phyloP scores from a whole-genome alignment of 1,140 invertebrate species.

The Thalassaphorura encarpata region DNA sequence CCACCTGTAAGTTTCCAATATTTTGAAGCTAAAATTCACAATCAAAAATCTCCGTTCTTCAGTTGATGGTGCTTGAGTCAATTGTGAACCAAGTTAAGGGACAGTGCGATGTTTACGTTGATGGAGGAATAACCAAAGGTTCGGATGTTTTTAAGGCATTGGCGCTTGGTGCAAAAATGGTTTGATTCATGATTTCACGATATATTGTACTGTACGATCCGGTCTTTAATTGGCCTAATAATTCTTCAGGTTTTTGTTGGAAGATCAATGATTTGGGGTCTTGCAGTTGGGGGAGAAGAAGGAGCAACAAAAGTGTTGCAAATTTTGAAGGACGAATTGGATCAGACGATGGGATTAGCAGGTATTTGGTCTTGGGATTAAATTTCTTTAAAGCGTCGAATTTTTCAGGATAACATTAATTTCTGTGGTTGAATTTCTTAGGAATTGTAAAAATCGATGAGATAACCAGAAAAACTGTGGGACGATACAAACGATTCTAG shows the following conservation, averaged over 20 bases:
- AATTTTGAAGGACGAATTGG: slow-evolving; percentile 66
- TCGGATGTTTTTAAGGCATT: slow-evolving; percentile 85
- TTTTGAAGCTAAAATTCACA: too few species aligned
- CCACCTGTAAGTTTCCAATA: too few species aligned
- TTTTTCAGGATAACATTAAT: too few species aligned
- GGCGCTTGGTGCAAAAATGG: slow-evolving; percentile 79
- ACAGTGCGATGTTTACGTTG: slow-evolving; percentile 65
- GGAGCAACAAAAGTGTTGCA: slow-evolving; percentile 63
- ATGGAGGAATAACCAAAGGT: slow-evolving; percentile 74
- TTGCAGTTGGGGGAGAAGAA: slow-evolving; percentile 63
- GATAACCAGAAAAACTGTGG: too few species aligned
- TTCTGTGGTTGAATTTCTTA: too few species aligned
- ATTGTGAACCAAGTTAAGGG: slow-evolving; percentile 5
- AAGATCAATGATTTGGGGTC: slow-evolving; percentile 75
- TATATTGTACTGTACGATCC: slow-evolving; percentile 34
- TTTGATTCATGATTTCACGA: slow-evolving; percentile 36
- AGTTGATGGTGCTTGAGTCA: slow-evolving; percentile 14
- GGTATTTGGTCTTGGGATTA: too few species aligned
- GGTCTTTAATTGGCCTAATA: too few species aligned
- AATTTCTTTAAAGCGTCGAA: too few species aligned
- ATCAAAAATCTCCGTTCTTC: too few species aligned
- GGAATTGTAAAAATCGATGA: too few species aligned
- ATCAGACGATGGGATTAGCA: slow-evolving; percentile 61
- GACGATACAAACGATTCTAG: too few species aligned
- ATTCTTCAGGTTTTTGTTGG: slow-evolving; percentile 84